A percentile compares a stretch with the other conserved stretches of the same genome.
Conservation (phyloP, 2,888 invertebrate species). For the Norana najaformis region DNA sequence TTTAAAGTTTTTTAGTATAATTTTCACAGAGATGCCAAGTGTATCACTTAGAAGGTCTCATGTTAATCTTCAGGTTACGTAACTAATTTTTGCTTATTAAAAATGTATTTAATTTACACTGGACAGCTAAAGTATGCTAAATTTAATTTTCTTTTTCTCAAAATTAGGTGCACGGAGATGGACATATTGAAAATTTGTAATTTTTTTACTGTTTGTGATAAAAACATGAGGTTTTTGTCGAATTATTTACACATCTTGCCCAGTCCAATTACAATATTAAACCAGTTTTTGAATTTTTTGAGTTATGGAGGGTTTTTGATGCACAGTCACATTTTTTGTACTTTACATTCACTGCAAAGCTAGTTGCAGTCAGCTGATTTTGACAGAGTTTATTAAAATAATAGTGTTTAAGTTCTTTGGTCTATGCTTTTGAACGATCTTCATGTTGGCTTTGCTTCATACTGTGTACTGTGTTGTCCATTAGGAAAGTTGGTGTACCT, state of each 20-base stretch:
- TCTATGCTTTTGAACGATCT: not conserved
- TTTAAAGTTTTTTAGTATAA: not conserved
- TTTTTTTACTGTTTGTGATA: not conserved
- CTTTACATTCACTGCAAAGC: not conserved
- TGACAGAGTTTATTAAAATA: not conserved
- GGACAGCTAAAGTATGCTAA: not conserved
- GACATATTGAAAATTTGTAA: not conserved
- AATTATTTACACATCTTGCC: not conserved
- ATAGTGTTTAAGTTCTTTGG: not conserved
- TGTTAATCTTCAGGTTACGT: not conserved
- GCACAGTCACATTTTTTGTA: not conserved
- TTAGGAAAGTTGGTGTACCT: not conserved
- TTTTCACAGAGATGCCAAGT: not conserved
- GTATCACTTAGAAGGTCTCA: not conserved
- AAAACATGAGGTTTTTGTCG: not conserved
- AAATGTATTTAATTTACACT: not conserved
- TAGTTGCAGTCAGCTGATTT: not conserved
- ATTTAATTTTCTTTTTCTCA: too few species aligned
- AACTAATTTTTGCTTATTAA: not conserved
- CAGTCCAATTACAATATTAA: not conserved
- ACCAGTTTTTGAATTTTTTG: not conserved
- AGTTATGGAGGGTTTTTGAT: not conserved
- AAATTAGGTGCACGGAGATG: not conserved
- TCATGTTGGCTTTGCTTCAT: constrained; percentile 13
- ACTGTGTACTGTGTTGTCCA: not conserved